Percentiles rank a stretch among this genome's conserved stretches.
Evolutionary conservation across 2,888 invertebrate genomes (phyloP).

Genomic region (Acanthosepion esculentum): DNA sequence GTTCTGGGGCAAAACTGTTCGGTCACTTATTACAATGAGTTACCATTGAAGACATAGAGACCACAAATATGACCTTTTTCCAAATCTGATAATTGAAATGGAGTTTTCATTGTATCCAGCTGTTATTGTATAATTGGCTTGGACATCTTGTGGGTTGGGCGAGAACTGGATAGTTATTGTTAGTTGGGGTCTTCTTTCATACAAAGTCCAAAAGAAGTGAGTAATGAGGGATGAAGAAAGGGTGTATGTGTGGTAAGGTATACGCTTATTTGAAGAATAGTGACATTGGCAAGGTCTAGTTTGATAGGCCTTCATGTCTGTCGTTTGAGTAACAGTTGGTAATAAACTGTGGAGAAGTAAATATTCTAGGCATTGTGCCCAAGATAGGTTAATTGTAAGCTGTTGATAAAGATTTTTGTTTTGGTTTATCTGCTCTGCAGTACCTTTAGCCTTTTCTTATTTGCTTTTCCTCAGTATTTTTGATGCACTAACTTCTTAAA

Average conservation of each 20-base stretch:
- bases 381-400: background rate
- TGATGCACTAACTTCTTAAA: background rate
- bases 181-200: background rate
- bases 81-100: background rate
- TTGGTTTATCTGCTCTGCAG: background rate
- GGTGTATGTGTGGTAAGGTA: too few relatives aligned
- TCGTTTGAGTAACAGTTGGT: background rate
- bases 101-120: constrained; percentile 7
- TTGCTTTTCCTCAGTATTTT: background rate
- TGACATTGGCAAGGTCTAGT: constrained; percentile 33
- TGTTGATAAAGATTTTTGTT: background rate
- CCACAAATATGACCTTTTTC: constrained; percentile 10
- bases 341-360: background rate
- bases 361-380: background rate
- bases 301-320: background rate
- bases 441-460: background rate
- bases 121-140: background rate
- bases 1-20: background rate
- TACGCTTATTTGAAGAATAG: background rate
- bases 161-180: background rate
- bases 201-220: background rate
- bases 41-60: background rate
- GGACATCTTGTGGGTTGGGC: background rate
- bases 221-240: background rate
- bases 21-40: background rate